These are phyloP conservation scores for Microctenopoma lineatum DNA, from an alignment of 2,797 vertebrate genomes.

Conservation along the genomic window DNA sequence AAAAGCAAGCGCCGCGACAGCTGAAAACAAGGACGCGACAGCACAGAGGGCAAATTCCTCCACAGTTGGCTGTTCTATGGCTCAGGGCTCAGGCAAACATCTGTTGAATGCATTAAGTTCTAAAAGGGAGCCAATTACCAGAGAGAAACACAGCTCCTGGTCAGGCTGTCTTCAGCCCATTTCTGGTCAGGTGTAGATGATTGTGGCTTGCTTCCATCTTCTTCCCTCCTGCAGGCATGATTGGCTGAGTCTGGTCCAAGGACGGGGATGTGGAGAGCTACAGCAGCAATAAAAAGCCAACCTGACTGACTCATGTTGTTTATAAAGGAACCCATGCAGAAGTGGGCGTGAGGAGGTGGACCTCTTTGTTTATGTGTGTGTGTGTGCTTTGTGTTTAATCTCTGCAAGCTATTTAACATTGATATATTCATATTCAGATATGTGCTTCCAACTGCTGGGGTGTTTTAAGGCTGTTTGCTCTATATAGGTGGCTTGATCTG, in stretches of 20 bases:
- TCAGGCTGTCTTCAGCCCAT: constrained; percentile 60
- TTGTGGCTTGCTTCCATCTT: constrained; percentile 51
- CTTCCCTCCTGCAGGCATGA: constrained; percentile 54
- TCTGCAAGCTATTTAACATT: constrained; percentile 72
- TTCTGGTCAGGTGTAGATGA: constrained; percentile 68
- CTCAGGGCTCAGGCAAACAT: constrained; percentile 72
- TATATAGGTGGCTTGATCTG: constrained; percentile 61
- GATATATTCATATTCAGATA: constrained; percentile 71
- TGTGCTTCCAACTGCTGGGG: constrained; percentile 55
- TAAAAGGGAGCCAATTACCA: constrained; percentile 76
- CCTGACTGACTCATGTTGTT: constrained; percentile 76
- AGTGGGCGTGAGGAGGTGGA: constrained; percentile 82
- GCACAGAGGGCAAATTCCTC: constrained; percentile 62
- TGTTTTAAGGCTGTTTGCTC: constrained; percentile 57
- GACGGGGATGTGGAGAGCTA: constrained; percentile 67
- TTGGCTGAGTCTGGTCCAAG: constrained; percentile 72
- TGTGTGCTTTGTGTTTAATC: constrained; percentile 64
- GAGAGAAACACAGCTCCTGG: constrained; percentile 66
- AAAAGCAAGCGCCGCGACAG: constrained; percentile 29
- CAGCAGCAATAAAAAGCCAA: constrained; percentile 72
- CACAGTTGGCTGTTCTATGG: constrained; percentile 62
- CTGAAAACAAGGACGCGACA: constrained; percentile 58
- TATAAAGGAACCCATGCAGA: constrained; percentile 70
- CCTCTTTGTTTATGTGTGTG: constrained; percentile 74
- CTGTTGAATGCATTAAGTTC: constrained; percentile 75